phyloP scores from a whole-genome alignment of 2,113 vertebrate genomes.

The Pelvicachromis taeniatus region DNA sequence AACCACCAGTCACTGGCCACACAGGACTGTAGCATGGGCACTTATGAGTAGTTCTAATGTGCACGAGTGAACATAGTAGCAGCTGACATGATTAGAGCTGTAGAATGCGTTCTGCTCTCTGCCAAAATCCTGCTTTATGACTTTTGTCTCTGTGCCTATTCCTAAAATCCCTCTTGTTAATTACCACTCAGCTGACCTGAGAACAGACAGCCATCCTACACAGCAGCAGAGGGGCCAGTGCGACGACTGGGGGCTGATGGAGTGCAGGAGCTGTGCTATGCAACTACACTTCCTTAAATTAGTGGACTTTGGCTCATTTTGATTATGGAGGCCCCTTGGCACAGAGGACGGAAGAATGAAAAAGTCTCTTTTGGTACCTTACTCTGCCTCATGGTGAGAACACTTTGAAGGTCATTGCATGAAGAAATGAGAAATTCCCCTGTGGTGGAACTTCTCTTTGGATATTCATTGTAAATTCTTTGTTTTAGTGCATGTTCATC shows the following conservation, averaged over 20 bases:
- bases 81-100: accelerated
- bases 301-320: not conserved
- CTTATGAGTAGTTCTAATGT: not conserved
- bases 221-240: not conserved
- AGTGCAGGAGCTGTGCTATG: not conserved
- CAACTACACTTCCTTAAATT: not conserved
- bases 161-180: not conserved
- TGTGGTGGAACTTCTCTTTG: not conserved
- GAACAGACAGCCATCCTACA: not conserved
- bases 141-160: not conserved
- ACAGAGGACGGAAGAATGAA: not conserved
- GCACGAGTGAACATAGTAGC: not conserved
- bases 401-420: not conserved
- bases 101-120: not conserved
- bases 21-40: not conserved
- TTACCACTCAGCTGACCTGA: not conserved
- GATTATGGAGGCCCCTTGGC: slow-evolving; percentile 22
- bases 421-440: not conserved
- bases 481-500: slow-evolving; percentile 32
- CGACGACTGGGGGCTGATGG: not conserved
- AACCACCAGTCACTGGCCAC: not conserved
- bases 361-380: not conserved
- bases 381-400: slow-evolving; percentile 57
- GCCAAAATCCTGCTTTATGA: not conserved
- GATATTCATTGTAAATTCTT: not conserved